These are phyloP conservation scores for Molanna angustata DNA, from an alignment of 2,888 invertebrate genomes.

Conservation along the genomic window DNA sequence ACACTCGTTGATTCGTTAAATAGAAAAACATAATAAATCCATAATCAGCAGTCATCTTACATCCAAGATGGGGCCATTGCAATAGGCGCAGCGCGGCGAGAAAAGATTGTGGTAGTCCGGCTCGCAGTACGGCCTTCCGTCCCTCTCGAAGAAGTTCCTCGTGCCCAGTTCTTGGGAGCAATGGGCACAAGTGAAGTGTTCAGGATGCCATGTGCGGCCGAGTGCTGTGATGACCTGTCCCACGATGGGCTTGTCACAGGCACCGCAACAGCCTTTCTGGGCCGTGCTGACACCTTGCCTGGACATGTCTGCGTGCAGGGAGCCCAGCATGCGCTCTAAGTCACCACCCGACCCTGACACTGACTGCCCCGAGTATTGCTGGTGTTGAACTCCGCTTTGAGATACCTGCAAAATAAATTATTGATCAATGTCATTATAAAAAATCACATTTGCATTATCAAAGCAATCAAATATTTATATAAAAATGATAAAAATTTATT, in stretches of 20 bases:
- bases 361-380: constrained; percentile 50
- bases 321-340: constrained; percentile 85
- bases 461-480: too few species aligned
- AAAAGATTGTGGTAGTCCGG: constrained; percentile 98
- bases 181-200: constrained; percentile 97
- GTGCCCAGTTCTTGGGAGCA: constrained; percentile 97
- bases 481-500: too few species aligned
- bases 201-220: constrained; percentile 99
- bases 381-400: constrained; percentile 51
- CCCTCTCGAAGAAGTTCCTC: constrained; percentile 97
- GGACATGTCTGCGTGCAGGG: constrained; percentile 94
- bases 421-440: too few species aligned
- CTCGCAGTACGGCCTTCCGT: constrained; percentile 97
- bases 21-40: background rate
- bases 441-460: too few species aligned
- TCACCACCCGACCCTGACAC: constrained; percentile 57
- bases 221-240: constrained; percentile 97
- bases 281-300: constrained; percentile 98
- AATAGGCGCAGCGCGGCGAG: constrained; percentile 97
- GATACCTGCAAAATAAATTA: constrained; percentile 41
- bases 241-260: constrained; percentile 98
- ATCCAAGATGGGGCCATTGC: constrained; percentile 98
- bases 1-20: background rate
- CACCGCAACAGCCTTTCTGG: constrained; percentile 98
- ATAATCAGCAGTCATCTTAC: constrained; percentile 57